A percentile compares a stretch with the other conserved stretches of the same genome.
Evolutionary conservation across 2,888 invertebrate species (phyloP).

Genomic region (Gastracanthus pulcherrimus): DNA sequence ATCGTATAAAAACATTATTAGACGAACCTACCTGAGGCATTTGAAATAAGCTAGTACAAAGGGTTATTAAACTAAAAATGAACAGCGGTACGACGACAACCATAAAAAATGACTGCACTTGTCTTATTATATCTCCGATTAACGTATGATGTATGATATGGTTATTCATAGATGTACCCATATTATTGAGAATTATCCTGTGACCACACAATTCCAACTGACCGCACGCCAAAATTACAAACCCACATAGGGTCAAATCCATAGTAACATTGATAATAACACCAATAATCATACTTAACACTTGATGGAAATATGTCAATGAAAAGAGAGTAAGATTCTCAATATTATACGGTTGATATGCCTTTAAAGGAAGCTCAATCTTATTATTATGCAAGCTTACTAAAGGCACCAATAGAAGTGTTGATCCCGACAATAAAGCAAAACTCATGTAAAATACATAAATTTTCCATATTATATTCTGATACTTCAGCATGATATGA

Average conservation of each 20-base stretch:
- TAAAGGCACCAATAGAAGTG: not conserved
- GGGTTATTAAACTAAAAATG: not conserved
- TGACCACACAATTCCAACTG: slow-evolving; percentile 15
- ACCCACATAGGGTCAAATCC: not conserved
- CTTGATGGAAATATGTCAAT: not conserved
- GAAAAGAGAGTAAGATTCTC: slow-evolving; percentile 42
- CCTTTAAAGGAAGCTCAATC: not conserved
- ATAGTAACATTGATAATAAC: not conserved
- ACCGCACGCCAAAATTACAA: not conserved
- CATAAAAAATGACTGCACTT: not conserved
- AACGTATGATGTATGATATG: not conserved
- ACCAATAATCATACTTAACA: not conserved
- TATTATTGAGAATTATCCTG: not conserved
- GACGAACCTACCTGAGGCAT: not conserved
- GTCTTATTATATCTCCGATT: not conserved
- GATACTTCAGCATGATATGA: not conserved
- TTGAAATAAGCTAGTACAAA: slow-evolving; percentile 15
- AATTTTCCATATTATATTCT: not conserved
- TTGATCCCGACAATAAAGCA: not conserved
- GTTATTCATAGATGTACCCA: not conserved
- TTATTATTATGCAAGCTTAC: not conserved
- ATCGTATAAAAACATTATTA: too few species aligned
- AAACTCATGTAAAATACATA: not conserved
- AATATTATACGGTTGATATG: slow-evolving; percentile 2
- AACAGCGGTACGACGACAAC: not conserved